Percentiles rank a stretch among this genome's conserved stretches.
phyloP scores from a whole-genome alignment of 2,888 invertebrate species.

The Pherbina coryleti region DNA sequence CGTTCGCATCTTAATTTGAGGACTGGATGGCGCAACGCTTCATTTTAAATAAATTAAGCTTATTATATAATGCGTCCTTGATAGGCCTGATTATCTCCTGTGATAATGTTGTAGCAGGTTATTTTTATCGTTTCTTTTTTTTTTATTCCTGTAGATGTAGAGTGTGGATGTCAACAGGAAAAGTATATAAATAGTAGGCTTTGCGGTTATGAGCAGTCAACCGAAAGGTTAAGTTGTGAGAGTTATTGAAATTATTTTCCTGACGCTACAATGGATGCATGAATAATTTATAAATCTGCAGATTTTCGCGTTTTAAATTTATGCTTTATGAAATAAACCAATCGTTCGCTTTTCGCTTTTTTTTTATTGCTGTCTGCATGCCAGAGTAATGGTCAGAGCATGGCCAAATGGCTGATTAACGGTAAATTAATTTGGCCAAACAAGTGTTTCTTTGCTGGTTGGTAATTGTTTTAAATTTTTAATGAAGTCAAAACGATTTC shows the following conservation, averaged over 20 bases:
- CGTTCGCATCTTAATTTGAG: not conserved
- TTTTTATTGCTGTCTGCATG: not conserved
- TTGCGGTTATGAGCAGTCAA: conserved; percentile 42
- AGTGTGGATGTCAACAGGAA: conserved; percentile 19
- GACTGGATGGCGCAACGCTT: not conserved
- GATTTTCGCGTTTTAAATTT: conserved; percentile 13
- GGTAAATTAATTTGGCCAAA: not conserved
- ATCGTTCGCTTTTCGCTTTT: not conserved
- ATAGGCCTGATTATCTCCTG: conserved; percentile 41
- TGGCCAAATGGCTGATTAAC: not conserved
- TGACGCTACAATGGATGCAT: conserved; percentile 3
- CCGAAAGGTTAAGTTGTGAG: conserved; percentile 39
- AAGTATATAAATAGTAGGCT: conserved; percentile 27
- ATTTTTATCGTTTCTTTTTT: not conserved
- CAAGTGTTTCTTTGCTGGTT: not conserved
- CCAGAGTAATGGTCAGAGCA: not conserved
- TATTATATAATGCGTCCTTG: conserved; percentile 32
- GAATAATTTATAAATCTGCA: conserved; percentile 18
- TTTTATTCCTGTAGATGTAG: conserved; percentile 19
- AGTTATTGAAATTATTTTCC: conserved; percentile 31
- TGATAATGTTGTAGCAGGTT: not conserved
- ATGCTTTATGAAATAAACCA: conserved; percentile 8
- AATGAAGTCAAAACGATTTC: conserved; percentile 28
- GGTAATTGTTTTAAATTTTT: conserved; percentile 34
- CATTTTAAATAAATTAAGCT: conserved; percentile 35